Evolutionary conservation across 2,888 invertebrate genomes (phyloP).

Genomic region (Pterobdella sp.): DNA sequence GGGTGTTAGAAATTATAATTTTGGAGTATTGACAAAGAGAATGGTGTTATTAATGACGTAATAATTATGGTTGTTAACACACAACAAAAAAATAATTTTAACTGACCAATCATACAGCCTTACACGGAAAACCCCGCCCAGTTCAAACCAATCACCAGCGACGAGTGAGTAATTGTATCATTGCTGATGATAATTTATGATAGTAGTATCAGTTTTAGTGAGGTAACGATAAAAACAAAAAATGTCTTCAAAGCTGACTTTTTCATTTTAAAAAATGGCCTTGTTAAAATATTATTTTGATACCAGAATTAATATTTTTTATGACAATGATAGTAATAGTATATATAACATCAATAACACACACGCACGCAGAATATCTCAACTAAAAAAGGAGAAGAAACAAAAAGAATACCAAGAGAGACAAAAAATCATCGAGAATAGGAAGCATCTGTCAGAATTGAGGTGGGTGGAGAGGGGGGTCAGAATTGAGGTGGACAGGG

Average conservation of each 20-base stretch:
- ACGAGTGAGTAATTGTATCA: constrained; percentile 62
- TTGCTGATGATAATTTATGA: neutral
- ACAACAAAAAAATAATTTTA: neutral
- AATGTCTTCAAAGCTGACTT: too few species aligned
- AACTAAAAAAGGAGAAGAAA: constrained; percentile 81
- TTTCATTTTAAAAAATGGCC: too few species aligned
- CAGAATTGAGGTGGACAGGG: too few species aligned
- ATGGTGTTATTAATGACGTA: too few species aligned
- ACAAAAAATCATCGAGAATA: constrained; percentile 80
- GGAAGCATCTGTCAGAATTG: constrained; percentile 90
- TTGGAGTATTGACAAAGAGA: too few species aligned
- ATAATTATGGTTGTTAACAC: too few species aligned
- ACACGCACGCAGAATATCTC: constrained; percentile 48
- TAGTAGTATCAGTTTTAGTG: neutral
- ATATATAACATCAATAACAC: neutral
- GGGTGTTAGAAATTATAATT: too few species aligned
- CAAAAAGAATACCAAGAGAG: constrained; percentile 91
- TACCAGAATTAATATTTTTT: neutral
- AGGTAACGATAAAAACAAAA: too few species aligned
- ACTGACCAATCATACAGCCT: constrained; percentile 47
- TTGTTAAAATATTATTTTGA: neutral
- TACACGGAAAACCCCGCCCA: constrained; percentile 98
- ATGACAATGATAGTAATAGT: neutral
- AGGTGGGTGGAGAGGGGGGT: too few species aligned
- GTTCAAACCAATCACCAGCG: constrained; percentile 91